Conservation (phyloP, 1,140 invertebrate species). For the Centruroides vittatus region DNA sequence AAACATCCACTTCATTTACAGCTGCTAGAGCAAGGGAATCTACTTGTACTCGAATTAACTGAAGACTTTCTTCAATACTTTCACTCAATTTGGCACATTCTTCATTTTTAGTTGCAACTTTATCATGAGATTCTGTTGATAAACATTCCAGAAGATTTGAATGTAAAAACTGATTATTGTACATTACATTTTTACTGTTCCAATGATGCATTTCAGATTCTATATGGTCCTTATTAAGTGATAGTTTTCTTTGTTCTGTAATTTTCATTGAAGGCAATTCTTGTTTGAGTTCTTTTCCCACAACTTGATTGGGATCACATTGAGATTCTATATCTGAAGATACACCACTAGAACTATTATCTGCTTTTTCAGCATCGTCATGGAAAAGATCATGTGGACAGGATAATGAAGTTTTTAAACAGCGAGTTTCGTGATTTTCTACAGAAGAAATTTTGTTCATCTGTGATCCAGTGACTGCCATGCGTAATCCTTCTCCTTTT, state of each 20-base stretch:
- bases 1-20: slow-evolving; percentile 20
- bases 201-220: background rate
- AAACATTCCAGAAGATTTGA: background rate
- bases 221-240: background rate
- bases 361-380: slow-evolving; percentile 46
- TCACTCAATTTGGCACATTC: slow-evolving; percentile 14
- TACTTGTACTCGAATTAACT: slow-evolving; percentile 17
- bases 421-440: background rate
- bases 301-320: background rate
- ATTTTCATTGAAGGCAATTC: background rate
- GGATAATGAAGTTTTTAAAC: slow-evolving; percentile 56
- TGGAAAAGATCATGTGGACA: slow-evolving; percentile 59
- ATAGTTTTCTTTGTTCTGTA: background rate
- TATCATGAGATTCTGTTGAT: background rate
- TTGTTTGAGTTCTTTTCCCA: background rate
- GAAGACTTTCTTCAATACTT: slow-evolving; percentile 15
- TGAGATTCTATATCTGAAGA: slow-evolving; percentile 64
- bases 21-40: slow-evolving; percentile 17
- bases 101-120: slow-evolving; percentile 1
- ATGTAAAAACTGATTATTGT: background rate
- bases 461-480: slow-evolving; percentile 9
- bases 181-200: background rate
- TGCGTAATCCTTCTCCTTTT: slow-evolving; percentile 3
- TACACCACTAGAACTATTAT: slow-evolving; percentile 72
- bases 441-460: background rate